Conservation (phyloP, 2,113 vertebrate genomes). For the Psittacus erithacus region DNA sequence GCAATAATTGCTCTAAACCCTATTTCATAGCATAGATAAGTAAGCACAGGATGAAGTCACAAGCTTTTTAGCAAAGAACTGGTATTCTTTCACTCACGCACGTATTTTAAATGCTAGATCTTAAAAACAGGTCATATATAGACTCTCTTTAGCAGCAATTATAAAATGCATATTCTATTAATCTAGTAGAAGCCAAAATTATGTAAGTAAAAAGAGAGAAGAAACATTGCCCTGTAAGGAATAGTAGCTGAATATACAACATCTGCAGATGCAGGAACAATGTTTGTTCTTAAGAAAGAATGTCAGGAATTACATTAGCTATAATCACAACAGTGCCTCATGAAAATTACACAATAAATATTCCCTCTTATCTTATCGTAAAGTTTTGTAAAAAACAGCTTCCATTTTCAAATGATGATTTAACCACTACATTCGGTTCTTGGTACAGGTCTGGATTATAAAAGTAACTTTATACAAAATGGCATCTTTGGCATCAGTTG, state of each 20-base stretch:
- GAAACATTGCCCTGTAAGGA: background rate
- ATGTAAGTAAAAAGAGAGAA: background rate
- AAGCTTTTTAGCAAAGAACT: background rate
- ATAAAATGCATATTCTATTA: background rate
- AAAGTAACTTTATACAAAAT: background rate
- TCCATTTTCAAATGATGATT: background rate
- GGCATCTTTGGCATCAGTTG: background rate
- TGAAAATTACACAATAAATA: background rate
- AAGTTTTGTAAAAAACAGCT: background rate
- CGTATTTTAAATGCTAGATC: background rate
- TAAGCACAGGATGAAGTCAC: background rate
- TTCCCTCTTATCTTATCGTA: background rate
- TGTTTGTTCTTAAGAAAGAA: background rate
- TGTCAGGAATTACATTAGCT: background rate
- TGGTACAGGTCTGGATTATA: background rate
- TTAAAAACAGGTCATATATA: background rate
- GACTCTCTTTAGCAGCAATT: background rate
- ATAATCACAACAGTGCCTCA: background rate
- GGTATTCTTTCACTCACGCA: background rate
- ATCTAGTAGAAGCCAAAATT: background rate
- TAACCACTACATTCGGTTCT: background rate
- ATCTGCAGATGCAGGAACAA: background rate
- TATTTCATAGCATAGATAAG: background rate
- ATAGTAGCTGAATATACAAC: background rate
- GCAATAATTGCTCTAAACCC: background rate